phyloP scores from a whole-genome alignment of 2,888 invertebrate species.

The Eretmocerus hayati region DNA sequence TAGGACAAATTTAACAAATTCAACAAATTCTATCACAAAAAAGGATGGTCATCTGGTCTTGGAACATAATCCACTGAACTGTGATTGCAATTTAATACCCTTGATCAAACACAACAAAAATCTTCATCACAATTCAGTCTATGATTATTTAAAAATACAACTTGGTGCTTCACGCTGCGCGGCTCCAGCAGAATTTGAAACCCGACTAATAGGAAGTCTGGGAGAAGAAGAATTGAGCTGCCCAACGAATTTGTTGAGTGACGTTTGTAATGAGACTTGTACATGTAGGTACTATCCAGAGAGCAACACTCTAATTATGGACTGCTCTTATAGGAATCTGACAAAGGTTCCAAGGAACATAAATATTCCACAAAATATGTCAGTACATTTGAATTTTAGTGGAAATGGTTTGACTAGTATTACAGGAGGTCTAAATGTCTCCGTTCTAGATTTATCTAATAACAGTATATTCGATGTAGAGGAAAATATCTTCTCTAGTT shows the following conservation, averaged over 20 bases:
- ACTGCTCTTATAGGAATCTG: constrained; percentile 51
- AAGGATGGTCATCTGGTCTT: too few species aligned
- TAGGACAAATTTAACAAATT: too few species aligned
- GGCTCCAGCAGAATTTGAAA: constrained; percentile 36
- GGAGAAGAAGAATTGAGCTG: constrained; percentile 46
- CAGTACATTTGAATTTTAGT: constrained; percentile 47
- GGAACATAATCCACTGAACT: too few species aligned
- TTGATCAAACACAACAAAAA: constrained; percentile 51
- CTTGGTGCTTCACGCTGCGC: constrained; percentile 48
- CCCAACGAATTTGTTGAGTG: constrained; percentile 34
- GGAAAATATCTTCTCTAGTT: neutral
- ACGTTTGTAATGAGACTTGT: constrained; percentile 39
- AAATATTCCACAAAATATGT: constrained; percentile 2
- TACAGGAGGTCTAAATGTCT: constrained; percentile 46
- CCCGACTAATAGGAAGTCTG: constrained; percentile 31
- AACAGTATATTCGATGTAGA: constrained; percentile 41
- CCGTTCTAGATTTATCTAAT: constrained; percentile 47
- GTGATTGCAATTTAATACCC: constrained; percentile 53
- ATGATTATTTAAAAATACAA: constrained; percentile 42
- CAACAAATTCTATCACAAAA: too few species aligned
- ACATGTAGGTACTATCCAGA: constrained; percentile 48
- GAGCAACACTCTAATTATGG: constrained; percentile 46
- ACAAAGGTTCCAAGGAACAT: constrained; percentile 46
- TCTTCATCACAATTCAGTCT: constrained; percentile 39
- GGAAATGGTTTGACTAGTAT: constrained; percentile 44